Percentiles rank a stretch among this genome's conserved stretches.
Conservation (phyloP, 2,797 vertebrate genomes). For the Pelobates cultripes region DNA sequence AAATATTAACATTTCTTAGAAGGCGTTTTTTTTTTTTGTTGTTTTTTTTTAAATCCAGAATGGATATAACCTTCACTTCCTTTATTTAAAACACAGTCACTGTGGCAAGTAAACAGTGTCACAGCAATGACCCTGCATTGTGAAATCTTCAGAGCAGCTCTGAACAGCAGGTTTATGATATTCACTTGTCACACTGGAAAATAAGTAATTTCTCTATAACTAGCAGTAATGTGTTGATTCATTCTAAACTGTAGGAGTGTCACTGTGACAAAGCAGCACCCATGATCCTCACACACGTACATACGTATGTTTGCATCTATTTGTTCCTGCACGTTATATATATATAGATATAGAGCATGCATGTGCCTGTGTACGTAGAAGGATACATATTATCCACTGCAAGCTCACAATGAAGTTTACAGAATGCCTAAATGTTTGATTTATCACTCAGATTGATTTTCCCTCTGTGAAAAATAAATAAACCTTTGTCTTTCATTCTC, state of each 20-base stretch:
- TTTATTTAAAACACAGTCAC: constrained; percentile 41
- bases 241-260: neutral
- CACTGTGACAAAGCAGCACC: neutral
- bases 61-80: constrained; percentile 60
- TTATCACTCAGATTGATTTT: constrained; percentile 19
- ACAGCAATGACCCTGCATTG: constrained; percentile 8
- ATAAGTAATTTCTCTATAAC: neutral
- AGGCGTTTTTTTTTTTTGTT: constrained; percentile 16
- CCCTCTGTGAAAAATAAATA: constrained; percentile 34
- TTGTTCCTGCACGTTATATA: neutral
- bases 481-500: constrained; percentile 28
- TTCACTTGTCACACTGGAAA: constrained; percentile 18
- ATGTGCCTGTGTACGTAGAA: neutral
- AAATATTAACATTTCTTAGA: constrained; percentile 55
- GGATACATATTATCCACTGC: neutral
- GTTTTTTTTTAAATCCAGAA: constrained; percentile 54
- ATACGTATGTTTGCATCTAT: neutral
- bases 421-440: constrained; percentile 19
- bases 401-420: constrained; percentile 7
- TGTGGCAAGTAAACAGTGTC: constrained; percentile 35
- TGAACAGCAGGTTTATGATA: constrained; percentile 16
- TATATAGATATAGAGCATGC: neutral
- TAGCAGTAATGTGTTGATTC: constrained; percentile 1
- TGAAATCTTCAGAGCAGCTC: constrained; percentile 1
- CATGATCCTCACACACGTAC: neutral